Base-by-base conservation (phyloP, 2,113 vertebrate species). In the Mesitornis unicolor region DNA sequence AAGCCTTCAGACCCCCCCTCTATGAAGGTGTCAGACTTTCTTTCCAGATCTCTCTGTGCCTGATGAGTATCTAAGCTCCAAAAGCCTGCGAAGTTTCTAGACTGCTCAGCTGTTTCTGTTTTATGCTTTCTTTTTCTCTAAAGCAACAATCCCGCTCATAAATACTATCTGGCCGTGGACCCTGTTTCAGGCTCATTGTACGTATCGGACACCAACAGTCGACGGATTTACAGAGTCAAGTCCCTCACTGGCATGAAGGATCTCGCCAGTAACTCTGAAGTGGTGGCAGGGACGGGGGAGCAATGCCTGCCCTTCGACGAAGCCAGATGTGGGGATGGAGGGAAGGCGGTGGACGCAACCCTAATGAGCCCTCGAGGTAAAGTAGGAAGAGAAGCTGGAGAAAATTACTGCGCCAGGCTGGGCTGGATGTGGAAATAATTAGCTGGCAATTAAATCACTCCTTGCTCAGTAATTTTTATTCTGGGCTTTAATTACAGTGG, bases 321-420 rank as follows among this genome's bases (percentile, higher is more conserved):
- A 89, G 98, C 98, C 92, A 98, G 99, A 95, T 99, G 99, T 22
- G 99, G 99, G 19, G 99, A 99, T 5, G 99, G 99, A 50, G 99
- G 99, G 48, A 99, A 99, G 97, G 99, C 99, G 11, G 98, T 99
- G 80, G 99, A 99, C 19, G 99, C 99, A 25, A 99, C 99, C 7
- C 98, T 99, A 40, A 99, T 99, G 99, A 99, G 99, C 96, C 99
- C 99, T 19, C 98, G 99, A 99, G 99, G 99, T 99, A 98, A 98
- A 95, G 67, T 35, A 77, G 65, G 56, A 81, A 80, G 84, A 82
- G 71, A 50, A 92, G 73, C 69, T 1, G 7, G 78, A 90, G 86
- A 85, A 88, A 95, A 84, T 42, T 75, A 78, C 87, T 87, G 87
- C 3, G 2, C 76, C 81, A 85, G 64, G n/a, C 76, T 67, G 69